Evolutionary conservation across 2,888 invertebrate species (phyloP), one percentile per base, ranked within the genome.

Genomic region (Lithophane socia): DNA sequence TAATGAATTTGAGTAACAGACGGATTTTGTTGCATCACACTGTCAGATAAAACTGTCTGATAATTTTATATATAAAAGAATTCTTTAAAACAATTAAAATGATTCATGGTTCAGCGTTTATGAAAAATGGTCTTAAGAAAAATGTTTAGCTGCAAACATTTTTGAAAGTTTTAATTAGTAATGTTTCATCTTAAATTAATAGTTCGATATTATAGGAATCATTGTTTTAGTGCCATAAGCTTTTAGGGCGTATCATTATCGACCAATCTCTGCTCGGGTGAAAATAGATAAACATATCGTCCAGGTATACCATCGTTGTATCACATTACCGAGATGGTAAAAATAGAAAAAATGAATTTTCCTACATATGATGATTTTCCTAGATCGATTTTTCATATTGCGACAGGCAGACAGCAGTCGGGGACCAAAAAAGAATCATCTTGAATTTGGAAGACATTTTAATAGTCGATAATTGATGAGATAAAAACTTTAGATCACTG

Each of bases 1-100:
- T 86, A 86, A 87, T 82, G 49, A 66, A 69, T 75, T 74, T 73
- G 7, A 63, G 56, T 71, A 77, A 76, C 37, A 44, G 47, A 64
- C 79, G 63, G 42, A 82, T 75, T 52, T 60, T 18, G 68, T 87
- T 87, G 67, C 87, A 70, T 85, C 85, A 86, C 75, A 76, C 47
- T 56, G 54, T 29, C 42, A 85, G 85, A 85, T 87, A 12, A 64
- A 68, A 77, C 61, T 63, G 52, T 63, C 56, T 74, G 80, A 78
- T 86, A 66, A 73, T 52, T 37, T 79, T 64, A 65, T 75, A 65
- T 64, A 72, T 70, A 65, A 72, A 78, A 79, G 58, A 69, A 80
- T 78, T 73, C 24, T 79, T 74, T 70, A 58, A 65, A 74, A 72
- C 69, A 79, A 87, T 77, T 77, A 71, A 54, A 86, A 78, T 66